Base-by-base conservation (phyloP, 2,113 vertebrate genomes). In the Myiozetetes cayanensis region DNA sequence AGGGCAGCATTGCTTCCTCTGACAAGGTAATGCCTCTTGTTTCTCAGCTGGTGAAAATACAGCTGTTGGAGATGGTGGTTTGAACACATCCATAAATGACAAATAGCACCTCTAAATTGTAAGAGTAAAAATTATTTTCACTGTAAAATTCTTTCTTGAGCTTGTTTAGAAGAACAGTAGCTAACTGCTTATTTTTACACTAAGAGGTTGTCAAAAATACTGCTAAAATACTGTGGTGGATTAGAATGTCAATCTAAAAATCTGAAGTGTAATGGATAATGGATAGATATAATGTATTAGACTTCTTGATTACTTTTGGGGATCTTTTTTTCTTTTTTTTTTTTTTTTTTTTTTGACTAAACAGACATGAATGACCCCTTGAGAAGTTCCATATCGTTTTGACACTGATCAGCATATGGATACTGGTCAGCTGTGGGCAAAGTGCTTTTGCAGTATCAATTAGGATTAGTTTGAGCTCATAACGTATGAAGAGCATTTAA, bases 11-110 rank as follows among this genome's bases (percentile, higher is more conserved):
- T 24, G 67, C 72, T 81, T 46, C 85, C 11, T 62, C 84, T 46
- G 74, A 93, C 66, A 96, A 97, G 97, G 98, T 98, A 93, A 89
- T 71, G 65, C 9, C 46, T 80, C 79, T 74, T 47, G 18, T 73
- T 85, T 91, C 30, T 85, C 46, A 71, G 41, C 27, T 75, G 33
- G 8, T 77, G 39, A 24, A 47, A 75, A 53, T 35, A 18, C 4
- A 23, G 24, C 21, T 1, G 0, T 41, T 55, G 30, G 90, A 79
- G 58, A 10, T 30, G 7, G 21, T 50, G 62, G 30, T 8, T 46
- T 77, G 55, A 84, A 56, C 22, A 53, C 8, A 21, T 35, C 73
- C 66, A 7, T n/a, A 14, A 89, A 43, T 75, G 35, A 65, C 8
- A 50, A 21, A 17, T 28, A 71, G 50, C 43, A 39, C 15, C 13